phyloP scores from a whole-genome alignment of 2,113 vertebrate species.

The Lophochroa leadbeateri region DNA sequence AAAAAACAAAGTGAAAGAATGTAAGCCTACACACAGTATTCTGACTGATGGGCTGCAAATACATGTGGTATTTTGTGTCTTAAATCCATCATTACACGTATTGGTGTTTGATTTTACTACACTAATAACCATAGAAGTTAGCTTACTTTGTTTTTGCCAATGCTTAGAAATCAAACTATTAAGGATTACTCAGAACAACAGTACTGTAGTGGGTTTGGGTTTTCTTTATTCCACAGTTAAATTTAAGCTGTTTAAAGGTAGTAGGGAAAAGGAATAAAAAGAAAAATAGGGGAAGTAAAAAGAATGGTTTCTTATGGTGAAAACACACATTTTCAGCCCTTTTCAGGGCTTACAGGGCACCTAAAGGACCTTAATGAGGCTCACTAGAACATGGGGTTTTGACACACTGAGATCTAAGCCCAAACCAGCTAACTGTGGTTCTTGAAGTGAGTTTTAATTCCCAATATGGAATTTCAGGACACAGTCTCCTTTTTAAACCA shows the following conservation, averaged over 20 bases:
- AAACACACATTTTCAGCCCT: background rate
- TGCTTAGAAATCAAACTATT: background rate
- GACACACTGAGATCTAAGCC: background rate
- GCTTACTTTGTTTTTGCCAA: background rate
- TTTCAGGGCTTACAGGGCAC: background rate
- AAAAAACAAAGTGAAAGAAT: background rate
- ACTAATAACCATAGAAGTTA: background rate
- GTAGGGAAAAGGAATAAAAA: background rate
- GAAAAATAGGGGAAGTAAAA: background rate
- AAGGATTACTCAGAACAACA: background rate
- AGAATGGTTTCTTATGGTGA: background rate
- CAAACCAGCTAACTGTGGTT: background rate
- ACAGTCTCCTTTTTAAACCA: background rate
- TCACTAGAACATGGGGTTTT: background rate
- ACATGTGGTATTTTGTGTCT: background rate
- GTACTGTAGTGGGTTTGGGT: background rate
- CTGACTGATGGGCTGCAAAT: background rate
- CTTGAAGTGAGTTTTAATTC: background rate
- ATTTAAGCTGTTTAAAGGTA: background rate
- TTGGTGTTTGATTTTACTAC: background rate
- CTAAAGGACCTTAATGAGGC: fast-evolving
- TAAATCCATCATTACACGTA: background rate
- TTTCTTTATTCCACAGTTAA: background rate
- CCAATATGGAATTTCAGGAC: background rate
- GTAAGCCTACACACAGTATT: background rate